Evolutionary conservation across 2,888 invertebrate genomes (phyloP).

Genomic region (Allolobophora icterica): DNA sequence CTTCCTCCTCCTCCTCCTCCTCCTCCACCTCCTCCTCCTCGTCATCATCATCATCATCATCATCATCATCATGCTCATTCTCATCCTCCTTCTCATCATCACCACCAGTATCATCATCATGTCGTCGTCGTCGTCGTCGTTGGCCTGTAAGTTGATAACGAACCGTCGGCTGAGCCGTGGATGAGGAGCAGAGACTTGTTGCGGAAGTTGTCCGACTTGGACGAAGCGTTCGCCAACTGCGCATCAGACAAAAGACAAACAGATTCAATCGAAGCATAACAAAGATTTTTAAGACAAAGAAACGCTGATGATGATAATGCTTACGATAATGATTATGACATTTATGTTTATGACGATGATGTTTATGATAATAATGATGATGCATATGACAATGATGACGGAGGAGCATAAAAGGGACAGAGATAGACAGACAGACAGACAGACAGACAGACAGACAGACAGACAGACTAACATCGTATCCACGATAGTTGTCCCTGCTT

Average conservation of each 20-base stretch:
- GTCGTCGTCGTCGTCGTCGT: neutral
- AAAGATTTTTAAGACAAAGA: no score
- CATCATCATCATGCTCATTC: neutral
- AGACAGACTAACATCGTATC: constrained; percentile 78
- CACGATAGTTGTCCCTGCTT: constrained; percentile 85
- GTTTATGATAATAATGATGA: no score
- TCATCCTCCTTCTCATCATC: neutral
- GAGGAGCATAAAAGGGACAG: no score
- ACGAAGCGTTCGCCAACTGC: constrained; percentile 78
- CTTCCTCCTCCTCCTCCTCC: neutral
- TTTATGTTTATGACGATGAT: neutral
- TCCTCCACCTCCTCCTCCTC: no score
- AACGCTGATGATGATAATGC: neutral
- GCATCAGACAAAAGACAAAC: constrained; percentile 31
- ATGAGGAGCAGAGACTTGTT: constrained; percentile 88
- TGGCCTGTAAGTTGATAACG: neutral
- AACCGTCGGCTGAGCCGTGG: constrained; percentile 88
- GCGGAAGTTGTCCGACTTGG: constrained; percentile 83
- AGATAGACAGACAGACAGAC: no score
- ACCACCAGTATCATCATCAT: neutral
- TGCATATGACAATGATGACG: no score
- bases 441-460: neutral
- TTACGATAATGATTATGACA: neutral
- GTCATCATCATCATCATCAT: constrained; percentile 25
- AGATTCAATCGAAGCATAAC: no score